phyloP scores from a whole-genome alignment of 2,113 vertebrate species.

The Brachyistius frenatus region DNA sequence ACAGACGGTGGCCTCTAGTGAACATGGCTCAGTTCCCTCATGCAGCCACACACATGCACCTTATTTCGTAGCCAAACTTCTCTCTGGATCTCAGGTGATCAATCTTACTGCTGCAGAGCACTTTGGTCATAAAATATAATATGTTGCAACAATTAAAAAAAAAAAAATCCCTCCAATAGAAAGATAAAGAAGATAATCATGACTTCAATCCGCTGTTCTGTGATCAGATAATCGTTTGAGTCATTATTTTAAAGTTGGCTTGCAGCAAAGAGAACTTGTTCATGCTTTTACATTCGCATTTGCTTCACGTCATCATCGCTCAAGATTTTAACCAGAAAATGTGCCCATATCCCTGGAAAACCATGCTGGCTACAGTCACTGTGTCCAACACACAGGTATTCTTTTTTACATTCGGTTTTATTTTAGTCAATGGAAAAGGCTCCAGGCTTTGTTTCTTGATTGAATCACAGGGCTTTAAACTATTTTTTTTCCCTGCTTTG shows the following conservation, averaged over 20 bases:
- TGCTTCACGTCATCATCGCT: slow-evolving; percentile 6
- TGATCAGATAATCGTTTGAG: slow-evolving; percentile 8
- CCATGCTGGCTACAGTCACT: not conserved
- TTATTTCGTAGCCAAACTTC: slow-evolving; percentile 20
- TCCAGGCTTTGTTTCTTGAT: slow-evolving; percentile 22
- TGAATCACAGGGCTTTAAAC: slow-evolving; percentile 18
- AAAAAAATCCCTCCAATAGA: not conserved
- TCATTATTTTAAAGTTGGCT: slow-evolving; percentile 22
- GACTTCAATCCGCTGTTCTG: slow-evolving; percentile 12
- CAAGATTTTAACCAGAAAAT: slow-evolving; percentile 51
- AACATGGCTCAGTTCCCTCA: slow-evolving; percentile 28
- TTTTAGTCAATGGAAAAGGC: slow-evolving; percentile 33
- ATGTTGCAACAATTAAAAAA: not conserved
- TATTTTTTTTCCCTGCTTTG: slow-evolving; percentile 9
- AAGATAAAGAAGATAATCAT: slow-evolving; percentile 6
- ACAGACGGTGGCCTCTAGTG: slow-evolving; percentile 25
- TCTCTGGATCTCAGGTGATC: slow-evolving; percentile 6
- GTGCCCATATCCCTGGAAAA: slow-evolving; percentile 19
- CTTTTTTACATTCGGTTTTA: slow-evolving; percentile 14
- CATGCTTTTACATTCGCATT: slow-evolving; percentile 4
- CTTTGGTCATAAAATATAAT: slow-evolving; percentile 14
- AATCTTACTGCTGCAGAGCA: not conserved
- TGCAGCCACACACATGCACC: slow-evolving; percentile 18
- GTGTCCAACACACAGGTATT: slow-evolving; percentile 18
- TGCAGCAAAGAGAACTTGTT: slow-evolving; percentile 6